Evolutionary conservation across 2,888 invertebrate species (phyloP).

Genomic region (Caenorhabditis afra): DNA sequence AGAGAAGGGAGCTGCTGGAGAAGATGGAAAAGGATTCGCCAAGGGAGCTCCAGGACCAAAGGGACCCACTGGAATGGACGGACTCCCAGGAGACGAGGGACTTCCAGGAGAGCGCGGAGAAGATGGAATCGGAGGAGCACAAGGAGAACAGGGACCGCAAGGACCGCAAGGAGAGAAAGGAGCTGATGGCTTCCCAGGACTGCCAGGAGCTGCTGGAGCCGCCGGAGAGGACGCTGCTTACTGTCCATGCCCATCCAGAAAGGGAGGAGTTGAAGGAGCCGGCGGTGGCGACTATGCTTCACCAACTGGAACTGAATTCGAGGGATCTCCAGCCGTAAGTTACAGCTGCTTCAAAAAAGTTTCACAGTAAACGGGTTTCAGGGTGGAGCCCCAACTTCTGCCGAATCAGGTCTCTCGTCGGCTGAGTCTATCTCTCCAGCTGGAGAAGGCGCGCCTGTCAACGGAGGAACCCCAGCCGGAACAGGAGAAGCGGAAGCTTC

Average conservation of each 20-base stretch:
- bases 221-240: conserved; percentile 68
- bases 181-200: conserved; percentile 71
- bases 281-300: conserved; percentile 43
- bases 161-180: conserved; percentile 71
- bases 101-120: conserved; percentile 78
- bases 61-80: conserved; percentile 73
- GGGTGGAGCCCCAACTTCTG: conserved; percentile 1
- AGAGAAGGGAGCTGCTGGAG: conserved; percentile 72
- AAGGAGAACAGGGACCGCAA: conserved; percentile 70
- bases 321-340: conserved; percentile 43
- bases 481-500: background rate
- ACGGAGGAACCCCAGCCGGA: background rate
- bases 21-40: conserved; percentile 73
- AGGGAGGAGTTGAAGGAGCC: conserved; percentile 45
- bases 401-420: background rate
- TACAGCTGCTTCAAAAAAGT: background rate
- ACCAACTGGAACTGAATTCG: conserved; percentile 37
- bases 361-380: background rate
- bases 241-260: conserved; percentile 67
- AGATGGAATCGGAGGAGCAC: conserved; percentile 72
- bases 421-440: background rate
- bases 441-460: conserved; percentile 45
- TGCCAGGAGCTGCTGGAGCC: conserved; percentile 66
- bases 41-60: conserved; percentile 73
- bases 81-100: conserved; percentile 76